Evolutionary conservation across 30 jellyfish, hydroid and myxozoan species (phyloP), one percentile per base, ranked within the genome.

Genomic region (Morbakka virulenta): DNA sequence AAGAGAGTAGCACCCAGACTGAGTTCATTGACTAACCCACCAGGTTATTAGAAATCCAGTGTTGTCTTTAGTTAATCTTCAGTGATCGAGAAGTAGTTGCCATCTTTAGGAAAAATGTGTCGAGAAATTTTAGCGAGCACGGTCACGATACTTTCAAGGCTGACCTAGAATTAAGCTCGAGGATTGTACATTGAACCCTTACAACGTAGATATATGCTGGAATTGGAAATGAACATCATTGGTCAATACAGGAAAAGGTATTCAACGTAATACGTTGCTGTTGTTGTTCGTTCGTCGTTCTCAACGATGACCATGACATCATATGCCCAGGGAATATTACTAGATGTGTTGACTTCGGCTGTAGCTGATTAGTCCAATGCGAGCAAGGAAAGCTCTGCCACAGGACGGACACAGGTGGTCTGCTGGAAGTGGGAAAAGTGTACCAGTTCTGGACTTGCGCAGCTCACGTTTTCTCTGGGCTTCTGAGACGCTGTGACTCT

Each of bases 31-130:
- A n/a, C n/a, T n/a, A n/a, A n/a, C n/a, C 69, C 62, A 24, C 87
- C 87, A 20, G 77, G 64, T 31, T 11, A 80, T 80, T 76, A 49
- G 67, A 68, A 80, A 75, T 80, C 77, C 67, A 66, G 84, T 75
- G 78, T 68, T 80, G 84, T 67, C 64, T 77, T 80, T 68, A 35
- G 78, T 52, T 80, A 83, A 50, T 75, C 32, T 29, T 84, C 85
- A 76, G 95, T 51, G 95, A 83, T 51, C 94, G 72, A 41, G 72
- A 67, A 31, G 34, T 81, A 33, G 65, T 72, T 61, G 89, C 74
- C 2, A 53, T 69, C 49, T 29, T 61, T 62, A 69, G 87, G 0
- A 57, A 57, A 52, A 69, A 33, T 30, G 25, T 69, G 23, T 33
- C 88, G 69, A 50, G 94, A 28, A 57, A 82, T 52, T 81, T 63